Evolutionary conservation across 1,140 invertebrate species (phyloP).

Genomic region (Thaumatotibia leucotreta): DNA sequence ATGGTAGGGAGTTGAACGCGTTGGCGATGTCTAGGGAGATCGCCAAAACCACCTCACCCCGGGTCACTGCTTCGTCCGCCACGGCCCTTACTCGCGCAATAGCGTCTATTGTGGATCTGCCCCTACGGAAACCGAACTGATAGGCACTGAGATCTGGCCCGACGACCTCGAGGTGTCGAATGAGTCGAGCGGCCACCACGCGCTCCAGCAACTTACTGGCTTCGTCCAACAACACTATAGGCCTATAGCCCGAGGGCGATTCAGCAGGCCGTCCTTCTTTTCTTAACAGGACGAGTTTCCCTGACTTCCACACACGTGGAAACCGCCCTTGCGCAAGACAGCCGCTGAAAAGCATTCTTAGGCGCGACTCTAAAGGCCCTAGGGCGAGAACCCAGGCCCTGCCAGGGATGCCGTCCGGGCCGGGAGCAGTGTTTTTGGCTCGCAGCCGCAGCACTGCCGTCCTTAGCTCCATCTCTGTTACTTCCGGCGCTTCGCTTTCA

Average conservation of each 20-base stretch:
- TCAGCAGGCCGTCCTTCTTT: not conserved
- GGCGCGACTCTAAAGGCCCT: not conserved
- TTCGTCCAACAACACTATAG: too few relatives aligned
- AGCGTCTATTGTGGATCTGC: too few relatives aligned
- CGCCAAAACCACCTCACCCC: too few relatives aligned
- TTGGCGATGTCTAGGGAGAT: too few relatives aligned
- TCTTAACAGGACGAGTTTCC: not conserved
- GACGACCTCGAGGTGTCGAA: too few relatives aligned
- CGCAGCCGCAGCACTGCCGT: not conserved
- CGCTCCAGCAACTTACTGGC: too few relatives aligned
- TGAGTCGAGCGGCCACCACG: too few relatives aligned
- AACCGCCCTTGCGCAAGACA: not conserved
- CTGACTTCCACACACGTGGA: not conserved
- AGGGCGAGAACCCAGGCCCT: not conserved
- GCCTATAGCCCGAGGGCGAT: not conserved
- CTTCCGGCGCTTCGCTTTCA: not conserved
- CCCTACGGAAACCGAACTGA: too few relatives aligned
- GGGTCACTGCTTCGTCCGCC: too few relatives aligned
- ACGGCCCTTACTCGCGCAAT: too few relatives aligned
- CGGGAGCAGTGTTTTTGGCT: not conserved
- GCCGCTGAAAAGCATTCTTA: not conserved
- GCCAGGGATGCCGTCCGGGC: not conserved
- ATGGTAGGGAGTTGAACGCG: too few relatives aligned
- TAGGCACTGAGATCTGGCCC: too few relatives aligned
- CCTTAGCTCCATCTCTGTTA: not conserved